These are phyloP conservation scores for Drosophila prostipennis DNA, from an alignment of 2,888 invertebrate species.

Conservation along the genomic window DNA sequence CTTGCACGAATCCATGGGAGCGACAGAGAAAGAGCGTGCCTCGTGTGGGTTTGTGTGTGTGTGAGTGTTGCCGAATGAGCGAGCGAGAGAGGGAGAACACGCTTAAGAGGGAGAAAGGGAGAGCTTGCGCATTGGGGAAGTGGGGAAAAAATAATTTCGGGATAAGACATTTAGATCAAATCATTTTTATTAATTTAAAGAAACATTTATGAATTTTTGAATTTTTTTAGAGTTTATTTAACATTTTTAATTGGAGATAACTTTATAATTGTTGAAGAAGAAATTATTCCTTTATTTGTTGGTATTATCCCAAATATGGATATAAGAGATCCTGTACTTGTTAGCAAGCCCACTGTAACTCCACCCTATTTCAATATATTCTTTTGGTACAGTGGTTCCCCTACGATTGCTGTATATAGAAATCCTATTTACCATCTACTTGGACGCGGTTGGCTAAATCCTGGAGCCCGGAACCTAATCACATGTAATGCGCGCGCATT, in stretches of 20 bases:
- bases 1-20: conserved; percentile 63
- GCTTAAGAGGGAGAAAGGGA: conserved; percentile 32
- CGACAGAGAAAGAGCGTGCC: conserved; percentile 60
- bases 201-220: background rate
- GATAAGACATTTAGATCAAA: conserved; percentile 57
- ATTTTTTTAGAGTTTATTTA: background rate
- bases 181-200: background rate
- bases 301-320: background rate
- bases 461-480: conserved; percentile 81
- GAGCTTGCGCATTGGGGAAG: conserved; percentile 38
- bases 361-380: conserved; percentile 13
- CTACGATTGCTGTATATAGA: conserved; percentile 21
- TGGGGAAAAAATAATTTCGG: conserved; percentile 17
- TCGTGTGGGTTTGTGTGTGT: conserved; percentile 20
- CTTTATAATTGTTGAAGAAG: background rate
- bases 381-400: background rate
- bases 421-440: conserved; percentile 49
- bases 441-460: conserved; percentile 82
- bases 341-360: conserved; percentile 20
- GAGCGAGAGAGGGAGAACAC: conserved; percentile 33
- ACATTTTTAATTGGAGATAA: too few species aligned
- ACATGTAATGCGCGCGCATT: conserved; percentile 85
- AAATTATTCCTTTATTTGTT: background rate
- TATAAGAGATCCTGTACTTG: background rate
- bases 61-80: conserved; percentile 30